phyloP scores from a whole-genome alignment of 2,797 vertebrate genomes.

The Schizothorax lantsangensis region DNA sequence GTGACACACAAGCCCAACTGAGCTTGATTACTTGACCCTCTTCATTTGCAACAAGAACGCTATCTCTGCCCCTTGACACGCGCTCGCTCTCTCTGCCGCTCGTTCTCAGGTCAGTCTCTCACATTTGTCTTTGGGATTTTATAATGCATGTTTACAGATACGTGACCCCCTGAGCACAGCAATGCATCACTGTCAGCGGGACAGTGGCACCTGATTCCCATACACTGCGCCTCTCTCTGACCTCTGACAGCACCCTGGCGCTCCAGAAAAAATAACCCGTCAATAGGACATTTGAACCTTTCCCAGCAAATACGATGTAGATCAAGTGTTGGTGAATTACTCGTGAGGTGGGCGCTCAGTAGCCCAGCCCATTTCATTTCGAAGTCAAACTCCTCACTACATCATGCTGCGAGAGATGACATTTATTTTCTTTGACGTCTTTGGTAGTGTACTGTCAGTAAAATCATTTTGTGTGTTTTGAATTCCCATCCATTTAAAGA shows the following conservation, averaged over 20 bases:
- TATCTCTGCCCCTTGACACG: constrained; percentile 72
- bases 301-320: constrained; percentile 68
- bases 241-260: constrained; percentile 80
- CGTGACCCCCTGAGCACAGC: constrained; percentile 92
- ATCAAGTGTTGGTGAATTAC: constrained; percentile 65
- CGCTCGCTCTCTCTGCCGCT: constrained; percentile 60
- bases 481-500: constrained; percentile 59
- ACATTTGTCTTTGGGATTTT: constrained; percentile 97
- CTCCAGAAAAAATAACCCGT: constrained; percentile 77
- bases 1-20: constrained; percentile 84
- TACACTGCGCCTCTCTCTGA: constrained; percentile 81
- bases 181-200: constrained; percentile 97
- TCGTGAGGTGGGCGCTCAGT: constrained; percentile 52
- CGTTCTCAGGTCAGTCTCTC: constrained; percentile 82
- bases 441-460: constrained; percentile 55
- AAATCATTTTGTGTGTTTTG: constrained; percentile 69
- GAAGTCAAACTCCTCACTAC: constrained; percentile 60
- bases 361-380: constrained; percentile 54
- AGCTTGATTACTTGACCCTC: constrained; percentile 93
- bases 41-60: constrained; percentile 88
- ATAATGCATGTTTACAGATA: constrained; percentile 99
- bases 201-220: constrained; percentile 95
- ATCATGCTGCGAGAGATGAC: constrained; percentile 60
- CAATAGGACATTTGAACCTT: constrained; percentile 82
- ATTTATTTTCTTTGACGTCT: constrained; percentile 68